phyloP scores from a whole-genome alignment of 2,113 vertebrate genomes.

The Nannospalax galili region DNA sequence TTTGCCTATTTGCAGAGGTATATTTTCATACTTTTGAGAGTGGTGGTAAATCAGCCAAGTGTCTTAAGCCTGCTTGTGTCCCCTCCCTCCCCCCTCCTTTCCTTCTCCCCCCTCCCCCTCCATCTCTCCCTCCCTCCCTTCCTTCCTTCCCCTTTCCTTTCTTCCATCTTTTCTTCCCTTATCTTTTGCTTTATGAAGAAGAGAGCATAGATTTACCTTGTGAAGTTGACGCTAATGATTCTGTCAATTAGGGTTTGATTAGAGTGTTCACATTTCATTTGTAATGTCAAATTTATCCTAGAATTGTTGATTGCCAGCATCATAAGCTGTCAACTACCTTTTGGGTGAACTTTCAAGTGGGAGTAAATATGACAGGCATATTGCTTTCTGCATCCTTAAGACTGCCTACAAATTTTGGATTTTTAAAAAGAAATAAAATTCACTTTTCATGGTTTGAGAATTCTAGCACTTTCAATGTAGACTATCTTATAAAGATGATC shows the following conservation, averaged over 20 bases:
- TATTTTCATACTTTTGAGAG: not conserved
- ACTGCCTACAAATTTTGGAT: conserved; percentile 69
- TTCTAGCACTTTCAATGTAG: conserved; percentile 18
- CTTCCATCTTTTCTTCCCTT: not conserved
- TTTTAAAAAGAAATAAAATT: conserved; percentile 76
- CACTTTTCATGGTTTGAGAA: conserved; percentile 57
- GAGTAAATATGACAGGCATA: conserved; percentile 82
- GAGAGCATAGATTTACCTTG: not conserved
- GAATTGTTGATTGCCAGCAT: conserved; percentile 76
- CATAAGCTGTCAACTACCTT: conserved; percentile 79
- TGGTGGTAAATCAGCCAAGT: not conserved
- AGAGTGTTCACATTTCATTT: conserved; percentile 65
- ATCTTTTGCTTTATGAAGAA: not conserved
- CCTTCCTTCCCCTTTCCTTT: not conserved
- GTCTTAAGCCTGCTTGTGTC: not conserved
- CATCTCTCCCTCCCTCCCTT: not conserved
- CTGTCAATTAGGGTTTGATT: conserved; percentile 37
- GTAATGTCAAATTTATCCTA: conserved; percentile 76
- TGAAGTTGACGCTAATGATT: conserved; percentile 30
- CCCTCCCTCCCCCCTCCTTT: accelerated
- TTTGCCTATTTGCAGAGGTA: not conserved
- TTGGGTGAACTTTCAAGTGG: conserved; percentile 80
- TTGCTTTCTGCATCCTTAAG: conserved; percentile 78
- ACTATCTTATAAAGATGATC: not conserved
- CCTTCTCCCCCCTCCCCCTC: not conserved